Evolutionary conservation across 2,888 invertebrate genomes (phyloP), one percentile per base, ranked within the genome.

Genomic region (Microctonus aethiopoides): DNA sequence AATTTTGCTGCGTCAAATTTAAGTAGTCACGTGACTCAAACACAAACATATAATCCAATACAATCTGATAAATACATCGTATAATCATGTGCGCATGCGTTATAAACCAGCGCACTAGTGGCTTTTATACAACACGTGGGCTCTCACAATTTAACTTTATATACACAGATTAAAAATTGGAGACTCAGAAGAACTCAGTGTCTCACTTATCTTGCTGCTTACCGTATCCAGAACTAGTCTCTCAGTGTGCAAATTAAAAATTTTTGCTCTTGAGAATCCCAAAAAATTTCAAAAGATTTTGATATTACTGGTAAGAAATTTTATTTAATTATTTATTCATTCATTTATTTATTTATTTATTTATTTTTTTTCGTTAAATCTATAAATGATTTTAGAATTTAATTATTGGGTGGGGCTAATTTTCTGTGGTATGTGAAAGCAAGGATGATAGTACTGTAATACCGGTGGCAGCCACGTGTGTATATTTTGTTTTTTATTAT

Each of bases 71-170:
- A 46, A 29, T n/a, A 62, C 20, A 29, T 11, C 46, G 39, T 61
- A 29, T 11, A 13, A 16, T n/a, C 24, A 24, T 2, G 0, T n/a
- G 62, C 62, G 62, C 62, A 46, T 62, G 62, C 62, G 62, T 46
- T 24, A 24, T 16, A 1, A 7, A 46, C 11, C n/a, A n/a, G n/a
- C n/a, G 41, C 7, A 9, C 5, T 13, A 3, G 24, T 26, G 22
- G 39, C n/a, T 62, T 26, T 46, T 46, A 41, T 29, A 29, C 41
- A 63, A 52, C 68, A 68, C 68, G 68, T 63, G 68, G 56, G 34
- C 41, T 51, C 46, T n/a, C 16, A 32, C 63, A n/a, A 68, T 7
- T 29, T 20, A 62, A 36, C 62, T 57, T 46, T 41, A 61, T 67
- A 67, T 36, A 54, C 46, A 51, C n/a, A 46, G 7, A 16, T 46